phyloP scores from a whole-genome alignment of 2,888 invertebrate species.

The Nomada fabriciana region DNA sequence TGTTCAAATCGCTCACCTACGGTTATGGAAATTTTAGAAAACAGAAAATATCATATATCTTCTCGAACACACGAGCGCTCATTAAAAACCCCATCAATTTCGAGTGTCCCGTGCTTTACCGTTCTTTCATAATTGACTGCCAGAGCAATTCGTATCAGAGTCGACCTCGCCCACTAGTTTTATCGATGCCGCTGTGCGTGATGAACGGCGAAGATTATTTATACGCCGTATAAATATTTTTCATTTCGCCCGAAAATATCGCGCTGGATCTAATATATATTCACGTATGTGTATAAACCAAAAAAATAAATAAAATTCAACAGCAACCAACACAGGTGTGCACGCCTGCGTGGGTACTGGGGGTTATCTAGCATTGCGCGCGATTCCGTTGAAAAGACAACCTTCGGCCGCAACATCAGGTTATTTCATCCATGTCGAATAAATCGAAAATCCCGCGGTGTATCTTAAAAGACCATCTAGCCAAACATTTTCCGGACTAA shows the following conservation, averaged over 20 bases:
- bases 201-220: conserved; percentile 53
- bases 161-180: conserved; percentile 44
- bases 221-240: conserved; percentile 45
- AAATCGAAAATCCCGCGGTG: conserved; percentile 10
- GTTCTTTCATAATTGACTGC: conserved; percentile 51
- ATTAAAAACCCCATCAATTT: conserved; percentile 32
- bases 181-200: conserved; percentile 40
- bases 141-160: conserved; percentile 51
- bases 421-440: neutral
- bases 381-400: conserved; percentile 24
- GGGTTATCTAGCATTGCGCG: conserved; percentile 22
- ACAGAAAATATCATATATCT: neutral
- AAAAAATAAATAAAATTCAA: neutral
- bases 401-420: conserved; percentile 1
- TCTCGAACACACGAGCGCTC: neutral
- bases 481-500: conserved; percentile 36
- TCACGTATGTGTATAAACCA: neutral
- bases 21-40: neutral
- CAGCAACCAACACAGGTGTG: too few relatives aligned
- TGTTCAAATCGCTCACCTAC: neutral
- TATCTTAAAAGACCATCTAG: conserved; percentile 45
- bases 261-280: conserved; percentile 31
- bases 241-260: conserved; percentile 22
- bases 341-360: neutral
- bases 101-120: conserved; percentile 9